Base-by-base conservation (phyloP, 2,113 vertebrate species). In the Rhinolophus ferrumequinum region DNA sequence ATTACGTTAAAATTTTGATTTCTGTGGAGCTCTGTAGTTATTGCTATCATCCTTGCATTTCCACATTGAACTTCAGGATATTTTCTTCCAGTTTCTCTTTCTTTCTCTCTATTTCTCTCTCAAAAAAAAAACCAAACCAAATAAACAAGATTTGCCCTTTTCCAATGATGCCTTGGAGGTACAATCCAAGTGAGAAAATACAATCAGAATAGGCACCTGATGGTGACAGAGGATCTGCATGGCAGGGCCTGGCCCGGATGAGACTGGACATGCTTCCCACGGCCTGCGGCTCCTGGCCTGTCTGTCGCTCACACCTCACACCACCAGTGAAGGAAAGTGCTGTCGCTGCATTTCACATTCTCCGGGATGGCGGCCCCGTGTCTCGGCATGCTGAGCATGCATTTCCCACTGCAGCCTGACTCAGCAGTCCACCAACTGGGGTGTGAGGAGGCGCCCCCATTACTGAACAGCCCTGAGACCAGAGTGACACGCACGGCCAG, bases 1-100 rank as follows among this genome's bases (percentile, higher is more conserved):
- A 94, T 82, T 79, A 88, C 76, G 88, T 82, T 70, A 93, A 81
- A 82, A 64, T 75, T 70, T 82, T 85, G 58, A 76, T 76, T 90
- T 96, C 62, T 82, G 54, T 4, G 3, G 41, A 81, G 6, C 21
- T 91, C 54, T 81, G 47, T 70, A 19, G 15, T 85, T 44, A 85
- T 18, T 94, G 56, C 81, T 94, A 73, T 44, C 35, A 56, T 24
- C 52, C 5, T 54, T 93, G 35, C 35, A 93, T 89, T 92, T 93
- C 76, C 83, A 88, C 14, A 47, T 8, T 41, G 33, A 89, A 94
- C 75, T 56, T 94, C 18, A 69, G n/a, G 13, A 90, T 87, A 56
- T 47, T 95, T 90, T 77, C 79, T 84, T 75, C 22, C 30, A 70
- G 30, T 72, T 79, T 64, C 33, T 47, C 12, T 73, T 67, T 80